Percentiles rank a stretch among this genome's conserved stretches.
Conservation (phyloP, 2,888 invertebrate species). For the Epistrophe eligans region DNA sequence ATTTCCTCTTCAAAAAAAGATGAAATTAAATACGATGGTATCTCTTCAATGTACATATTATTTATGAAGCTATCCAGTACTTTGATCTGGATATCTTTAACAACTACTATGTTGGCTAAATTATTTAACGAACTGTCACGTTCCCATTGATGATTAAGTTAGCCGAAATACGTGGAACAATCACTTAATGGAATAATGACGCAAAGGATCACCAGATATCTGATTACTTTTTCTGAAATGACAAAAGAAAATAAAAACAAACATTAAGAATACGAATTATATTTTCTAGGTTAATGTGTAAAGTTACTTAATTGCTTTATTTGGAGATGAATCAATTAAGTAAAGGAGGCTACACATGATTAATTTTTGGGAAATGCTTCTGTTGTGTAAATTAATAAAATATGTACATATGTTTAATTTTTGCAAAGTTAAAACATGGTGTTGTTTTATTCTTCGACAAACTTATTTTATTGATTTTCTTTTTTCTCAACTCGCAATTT, state of each 20-base stretch:
- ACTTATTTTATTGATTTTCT: too few species aligned
- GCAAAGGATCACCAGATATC: constrained; percentile 28
- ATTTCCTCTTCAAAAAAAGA: background rate
- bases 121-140: constrained; percentile 42
- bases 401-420: background rate
- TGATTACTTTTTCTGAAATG: constrained; percentile 24
- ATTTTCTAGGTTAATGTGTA: background rate
- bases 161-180: constrained; percentile 21
- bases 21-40: background rate
- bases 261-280: background rate
- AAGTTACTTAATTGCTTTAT: background rate
- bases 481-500: too few species aligned
- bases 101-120: constrained; percentile 16
- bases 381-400: too few species aligned
- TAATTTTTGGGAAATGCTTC: too few species aligned
- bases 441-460: too few species aligned
- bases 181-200: constrained; percentile 14
- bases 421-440: background rate
- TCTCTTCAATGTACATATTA: constrained; percentile 29
- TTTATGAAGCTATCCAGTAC: background rate
- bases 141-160: background rate
- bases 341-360: background rate
- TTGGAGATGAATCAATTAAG: background rate
- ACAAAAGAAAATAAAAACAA: background rate
- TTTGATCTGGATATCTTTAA: constrained; percentile 21